phyloP scores from a whole-genome alignment of 2,113 vertebrate genomes.

The Heterotis niloticus region DNA sequence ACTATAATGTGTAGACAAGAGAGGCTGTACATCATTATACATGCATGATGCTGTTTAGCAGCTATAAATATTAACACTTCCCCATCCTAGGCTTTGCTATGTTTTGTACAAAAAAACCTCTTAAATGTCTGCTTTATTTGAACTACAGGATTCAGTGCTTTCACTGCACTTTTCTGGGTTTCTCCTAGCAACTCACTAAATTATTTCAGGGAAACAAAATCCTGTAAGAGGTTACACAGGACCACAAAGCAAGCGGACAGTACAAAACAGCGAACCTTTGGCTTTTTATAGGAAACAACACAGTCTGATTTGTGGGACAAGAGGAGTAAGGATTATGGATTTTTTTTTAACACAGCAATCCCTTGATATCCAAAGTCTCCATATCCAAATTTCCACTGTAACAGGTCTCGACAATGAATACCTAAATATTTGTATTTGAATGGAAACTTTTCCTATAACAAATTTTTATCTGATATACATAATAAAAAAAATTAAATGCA shows the following conservation, averaged over 20 bases:
- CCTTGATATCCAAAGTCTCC: too few species aligned
- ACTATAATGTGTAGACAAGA: slow-evolving; percentile 34
- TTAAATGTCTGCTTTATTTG: slow-evolving; percentile 34
- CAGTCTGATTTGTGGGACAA: too few species aligned
- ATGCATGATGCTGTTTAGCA: slow-evolving; percentile 60
- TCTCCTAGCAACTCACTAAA: not conserved
- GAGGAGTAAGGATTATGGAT: too few species aligned
- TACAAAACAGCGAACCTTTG: not conserved
- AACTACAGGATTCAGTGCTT: slow-evolving; percentile 11
- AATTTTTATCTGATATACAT: too few species aligned
- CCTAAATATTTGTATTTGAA: too few species aligned
- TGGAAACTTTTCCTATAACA: too few species aligned
- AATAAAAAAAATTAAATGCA: too few species aligned
- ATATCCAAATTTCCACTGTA: too few species aligned
- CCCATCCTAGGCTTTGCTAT: slow-evolving; percentile 40
- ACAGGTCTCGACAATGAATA: too few species aligned
- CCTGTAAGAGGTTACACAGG: slow-evolving; percentile 2
- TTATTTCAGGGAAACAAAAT: slow-evolving; percentile 13
- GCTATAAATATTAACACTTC: slow-evolving; percentile 48
- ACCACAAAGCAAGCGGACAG: not conserved
- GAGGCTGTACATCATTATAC: slow-evolving; percentile 58
- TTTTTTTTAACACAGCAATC: too few species aligned
- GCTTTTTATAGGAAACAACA: too few species aligned
- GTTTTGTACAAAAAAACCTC: slow-evolving; percentile 34
- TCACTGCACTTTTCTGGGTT: slow-evolving; percentile 1